A percentile compares a stretch with the other conserved stretches of the same genome.
Conservation (phyloP, 2,888 invertebrate genomes). For the Caenorhabditis sp. region DNA sequence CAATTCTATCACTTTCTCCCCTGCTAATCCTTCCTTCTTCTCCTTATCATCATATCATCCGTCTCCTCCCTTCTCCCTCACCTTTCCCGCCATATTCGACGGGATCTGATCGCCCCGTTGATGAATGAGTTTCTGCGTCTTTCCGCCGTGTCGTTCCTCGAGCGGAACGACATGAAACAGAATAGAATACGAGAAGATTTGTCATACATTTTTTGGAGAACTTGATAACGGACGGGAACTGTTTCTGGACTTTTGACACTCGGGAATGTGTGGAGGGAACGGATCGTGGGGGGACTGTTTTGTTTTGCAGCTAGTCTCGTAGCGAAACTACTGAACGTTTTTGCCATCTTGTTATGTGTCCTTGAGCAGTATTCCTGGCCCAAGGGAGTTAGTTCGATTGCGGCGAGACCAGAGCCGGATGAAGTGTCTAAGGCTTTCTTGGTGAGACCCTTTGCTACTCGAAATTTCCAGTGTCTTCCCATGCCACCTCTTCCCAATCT, state of each 20-base stretch:
- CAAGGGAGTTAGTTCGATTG: no score
- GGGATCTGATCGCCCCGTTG: neutral
- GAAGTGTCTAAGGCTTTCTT: no score
- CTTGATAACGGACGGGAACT: conserved; percentile 7
- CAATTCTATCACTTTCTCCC: neutral
- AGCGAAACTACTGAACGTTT: no score
- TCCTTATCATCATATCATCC: neutral
- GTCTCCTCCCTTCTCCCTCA: neutral
- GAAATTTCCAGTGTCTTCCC: conserved; percentile 9
- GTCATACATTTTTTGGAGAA: conserved; percentile 2
- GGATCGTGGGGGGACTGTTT: no score
- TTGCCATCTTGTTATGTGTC: no score
- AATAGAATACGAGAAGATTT: neutral
- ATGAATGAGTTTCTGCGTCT: conserved; percentile 7
- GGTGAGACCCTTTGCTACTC: neutral
- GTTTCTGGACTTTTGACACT: no score
- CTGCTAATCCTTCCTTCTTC: neutral
- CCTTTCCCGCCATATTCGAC: neutral
- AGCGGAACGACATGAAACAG: no score
- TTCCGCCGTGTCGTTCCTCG: neutral
- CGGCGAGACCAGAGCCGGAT: no score
- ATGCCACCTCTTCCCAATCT: neutral
- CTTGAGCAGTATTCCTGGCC: no score
- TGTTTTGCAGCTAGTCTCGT: no score
- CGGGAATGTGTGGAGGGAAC: no score